Base-by-base conservation (phyloP, 2,888 invertebrate species). In the Dasysyrphus tricinctus region DNA sequence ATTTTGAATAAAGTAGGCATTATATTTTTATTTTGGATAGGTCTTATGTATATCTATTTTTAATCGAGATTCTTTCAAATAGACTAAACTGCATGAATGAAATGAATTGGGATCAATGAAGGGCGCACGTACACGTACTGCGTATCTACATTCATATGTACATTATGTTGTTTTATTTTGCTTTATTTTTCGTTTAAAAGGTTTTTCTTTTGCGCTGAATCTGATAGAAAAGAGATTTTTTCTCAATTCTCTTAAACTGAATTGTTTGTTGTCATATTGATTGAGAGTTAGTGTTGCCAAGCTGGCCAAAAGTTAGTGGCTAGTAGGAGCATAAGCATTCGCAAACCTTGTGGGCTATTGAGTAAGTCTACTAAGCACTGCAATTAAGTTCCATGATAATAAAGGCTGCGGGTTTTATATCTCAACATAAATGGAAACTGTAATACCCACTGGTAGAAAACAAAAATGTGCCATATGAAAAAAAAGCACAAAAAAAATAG, bases 31-130 rank as follows among this genome's bases (percentile, higher is more conserved):
- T 24, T 19, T 7, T 24, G 29, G 8, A 1, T 16, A 54, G 3
- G 24, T 24, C 24, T 24, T 24, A 24, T 24, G 24, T 24, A 24
- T 24, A 8, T 14, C 3, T 5, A 5, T 54, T 32, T 32, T 32
- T 14, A 0, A 47, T 44, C n/a, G 16, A 47, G 16, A 44, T 9
- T 65, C n/a, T 6, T 14, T 59, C 12, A 5, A 65, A 19, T 42
- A 24, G 39, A 77, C 24, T 39, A 32, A 19, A 49, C 37, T 57
- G 67, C 34, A 85, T 85, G 85, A 85, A 85, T 81, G 77, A 77
- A 81, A 80, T 74, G 77, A 80, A 77, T 85, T 67, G 39, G 54
- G 24, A 77, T 80, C 76, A 85, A 81, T 81, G 85, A 70, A 70
- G 54, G 65, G 49, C 72, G 37, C 32, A 7, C 7, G 32, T 32